These are phyloP conservation scores for Dryobotodes eremita DNA, from an alignment of 2,888 invertebrate genomes.

Conservation along the genomic window DNA sequence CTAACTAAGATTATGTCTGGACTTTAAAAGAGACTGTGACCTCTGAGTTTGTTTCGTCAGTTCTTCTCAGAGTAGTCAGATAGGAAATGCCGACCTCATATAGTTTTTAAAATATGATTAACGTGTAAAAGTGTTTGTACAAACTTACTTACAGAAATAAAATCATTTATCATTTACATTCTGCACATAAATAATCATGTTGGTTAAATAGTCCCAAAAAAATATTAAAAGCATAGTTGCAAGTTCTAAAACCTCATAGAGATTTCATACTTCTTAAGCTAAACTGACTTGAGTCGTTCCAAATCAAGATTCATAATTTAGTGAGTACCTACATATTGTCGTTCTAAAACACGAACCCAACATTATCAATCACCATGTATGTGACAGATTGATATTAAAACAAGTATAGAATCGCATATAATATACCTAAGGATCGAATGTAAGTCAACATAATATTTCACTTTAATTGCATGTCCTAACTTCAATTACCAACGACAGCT, in stretches of 20 bases:
- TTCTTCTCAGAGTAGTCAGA: too few relatives aligned
- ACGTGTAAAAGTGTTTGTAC: too few relatives aligned
- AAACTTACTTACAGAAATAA: too few relatives aligned
- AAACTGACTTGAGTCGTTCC: neutral
- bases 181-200: neutral
- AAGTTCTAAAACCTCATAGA: neutral
- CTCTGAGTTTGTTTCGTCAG: too few relatives aligned
- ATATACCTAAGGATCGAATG: neutral
- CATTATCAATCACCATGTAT: slow-evolving; percentile 25
- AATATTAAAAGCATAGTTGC: neutral
- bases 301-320: neutral
- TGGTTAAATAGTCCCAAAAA: neutral
- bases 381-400: slow-evolving; percentile 37
- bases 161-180: too few relatives aligned
- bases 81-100: too few relatives aligned
- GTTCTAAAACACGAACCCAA: neutral
- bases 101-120: too few relatives aligned
- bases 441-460: slow-evolving; percentile 10
- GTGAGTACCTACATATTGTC: neutral
- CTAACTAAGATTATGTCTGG: too few relatives aligned
- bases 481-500: too few relatives aligned
- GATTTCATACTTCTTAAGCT: neutral
- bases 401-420: slow-evolving; percentile 7
- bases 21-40: too few relatives aligned
- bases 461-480: neutral